These are phyloP conservation scores for Pipra filicauda DNA, from an alignment of 2,113 vertebrate species.

Conservation along the genomic window DNA sequence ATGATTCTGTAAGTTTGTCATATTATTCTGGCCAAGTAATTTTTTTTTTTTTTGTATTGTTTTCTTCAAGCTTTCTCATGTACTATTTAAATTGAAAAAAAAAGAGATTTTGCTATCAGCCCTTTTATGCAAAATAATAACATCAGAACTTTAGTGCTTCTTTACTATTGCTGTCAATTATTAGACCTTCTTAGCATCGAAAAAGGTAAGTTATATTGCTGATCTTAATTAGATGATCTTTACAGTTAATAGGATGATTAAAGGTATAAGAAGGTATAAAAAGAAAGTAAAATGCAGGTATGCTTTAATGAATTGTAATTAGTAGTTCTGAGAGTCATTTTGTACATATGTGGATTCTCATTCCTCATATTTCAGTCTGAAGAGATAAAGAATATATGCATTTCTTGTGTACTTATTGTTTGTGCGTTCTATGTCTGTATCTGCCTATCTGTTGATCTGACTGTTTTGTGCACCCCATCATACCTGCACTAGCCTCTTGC, in stretches of 20 bases:
- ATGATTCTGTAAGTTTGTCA: background rate
- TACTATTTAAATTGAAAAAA: background rate
- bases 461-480: background rate
- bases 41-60: background rate
- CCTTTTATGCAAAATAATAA: background rate
- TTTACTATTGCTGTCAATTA: background rate
- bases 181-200: background rate
- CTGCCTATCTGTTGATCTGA: background rate
- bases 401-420: background rate
- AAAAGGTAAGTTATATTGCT: background rate
- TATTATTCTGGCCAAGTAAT: background rate
- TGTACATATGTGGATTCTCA: background rate
- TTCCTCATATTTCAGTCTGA: background rate
- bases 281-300: background rate
- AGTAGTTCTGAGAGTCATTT: background rate
- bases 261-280: background rate
- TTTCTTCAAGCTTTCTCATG: background rate
- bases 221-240: background rate
- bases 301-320: background rate
- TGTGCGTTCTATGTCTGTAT: background rate
- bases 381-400: background rate
- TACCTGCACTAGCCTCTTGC: background rate
- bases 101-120: background rate
- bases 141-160: background rate
- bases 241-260: background rate